phyloP scores from a whole-genome alignment of 2,797 vertebrate species.

The Dipus sagitta region DNA sequence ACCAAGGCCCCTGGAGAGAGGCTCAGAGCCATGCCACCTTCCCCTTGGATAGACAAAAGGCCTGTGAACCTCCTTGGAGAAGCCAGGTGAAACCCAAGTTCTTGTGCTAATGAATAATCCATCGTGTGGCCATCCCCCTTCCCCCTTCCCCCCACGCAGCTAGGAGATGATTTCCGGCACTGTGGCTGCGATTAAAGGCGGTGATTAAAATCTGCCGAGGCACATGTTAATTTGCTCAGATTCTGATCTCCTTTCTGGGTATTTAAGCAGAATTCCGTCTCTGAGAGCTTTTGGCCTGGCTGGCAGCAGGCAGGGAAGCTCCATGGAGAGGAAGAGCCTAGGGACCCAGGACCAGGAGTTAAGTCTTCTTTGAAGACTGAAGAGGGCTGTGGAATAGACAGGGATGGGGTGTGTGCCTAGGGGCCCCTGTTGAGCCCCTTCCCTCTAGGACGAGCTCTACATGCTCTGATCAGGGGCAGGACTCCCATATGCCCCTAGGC shows the following conservation, averaged over 20 bases:
- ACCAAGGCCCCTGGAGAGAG: not conserved
- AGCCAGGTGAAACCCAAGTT: slow-evolving; percentile 15
- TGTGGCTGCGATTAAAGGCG: slow-evolving; percentile 11
- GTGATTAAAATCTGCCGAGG: slow-evolving; percentile 66
- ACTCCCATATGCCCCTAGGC: not conserved
- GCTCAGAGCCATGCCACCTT: not conserved
- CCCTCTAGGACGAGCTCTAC: not conserved
- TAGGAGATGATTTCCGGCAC: slow-evolving; percentile 26
- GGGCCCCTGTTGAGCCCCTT: not conserved
- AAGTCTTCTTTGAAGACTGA: not conserved
- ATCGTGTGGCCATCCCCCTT: not conserved
- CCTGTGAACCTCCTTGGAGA: not conserved
- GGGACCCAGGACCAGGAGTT: not conserved
- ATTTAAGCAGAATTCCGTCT: slow-evolving; percentile 55
- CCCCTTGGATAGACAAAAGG: not conserved
- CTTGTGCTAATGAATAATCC: slow-evolving; percentile 71
- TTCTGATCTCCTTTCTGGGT: slow-evolving; percentile 69
- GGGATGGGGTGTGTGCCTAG: not conserved
- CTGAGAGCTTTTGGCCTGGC: slow-evolving; percentile 44
- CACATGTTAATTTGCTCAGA: slow-evolving; percentile 77
- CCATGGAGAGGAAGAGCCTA: not conserved
- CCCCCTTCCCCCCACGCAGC: not conserved
- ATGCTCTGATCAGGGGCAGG: not conserved
- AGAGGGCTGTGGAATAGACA: not conserved
- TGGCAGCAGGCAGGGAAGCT: not conserved